Evolutionary conservation across 2,113 vertebrate genomes (phyloP).

Genomic region (Raja brachyura): DNA sequence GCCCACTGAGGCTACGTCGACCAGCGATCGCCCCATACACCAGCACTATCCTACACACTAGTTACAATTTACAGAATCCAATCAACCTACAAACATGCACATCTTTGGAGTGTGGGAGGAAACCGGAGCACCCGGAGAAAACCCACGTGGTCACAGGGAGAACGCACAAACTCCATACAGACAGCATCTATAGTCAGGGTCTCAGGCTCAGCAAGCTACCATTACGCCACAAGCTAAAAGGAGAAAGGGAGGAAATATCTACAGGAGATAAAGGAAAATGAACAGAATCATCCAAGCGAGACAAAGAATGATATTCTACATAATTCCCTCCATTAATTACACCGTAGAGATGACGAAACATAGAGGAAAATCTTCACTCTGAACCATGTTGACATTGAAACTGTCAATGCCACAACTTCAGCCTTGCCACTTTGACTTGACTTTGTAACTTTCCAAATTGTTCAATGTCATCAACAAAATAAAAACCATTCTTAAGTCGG

Average conservation of each 20-base stretch:
- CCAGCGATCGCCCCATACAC: no score
- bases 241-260: background rate
- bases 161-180: no score
- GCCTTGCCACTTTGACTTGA: background rate
- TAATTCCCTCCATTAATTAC: background rate
- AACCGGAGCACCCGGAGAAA: no score
- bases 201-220: no score
- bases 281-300: background rate
- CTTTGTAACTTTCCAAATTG: background rate
- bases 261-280: background rate
- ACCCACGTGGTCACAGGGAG: no score
- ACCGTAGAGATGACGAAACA: background rate
- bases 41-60: no score
- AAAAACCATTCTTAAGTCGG: background rate
- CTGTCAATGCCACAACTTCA: background rate
- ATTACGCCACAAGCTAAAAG: no score
- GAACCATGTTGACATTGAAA: background rate
- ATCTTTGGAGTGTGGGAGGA: no score
- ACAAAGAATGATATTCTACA: background rate
- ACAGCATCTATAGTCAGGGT: no score
- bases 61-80: no score
- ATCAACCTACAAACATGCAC: no score
- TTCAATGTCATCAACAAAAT: background rate
- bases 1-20: no score
- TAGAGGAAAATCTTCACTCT: background rate